Evolutionary conservation across 2,888 invertebrate genomes (phyloP).

Genomic region (Philereme transversata): DNA sequence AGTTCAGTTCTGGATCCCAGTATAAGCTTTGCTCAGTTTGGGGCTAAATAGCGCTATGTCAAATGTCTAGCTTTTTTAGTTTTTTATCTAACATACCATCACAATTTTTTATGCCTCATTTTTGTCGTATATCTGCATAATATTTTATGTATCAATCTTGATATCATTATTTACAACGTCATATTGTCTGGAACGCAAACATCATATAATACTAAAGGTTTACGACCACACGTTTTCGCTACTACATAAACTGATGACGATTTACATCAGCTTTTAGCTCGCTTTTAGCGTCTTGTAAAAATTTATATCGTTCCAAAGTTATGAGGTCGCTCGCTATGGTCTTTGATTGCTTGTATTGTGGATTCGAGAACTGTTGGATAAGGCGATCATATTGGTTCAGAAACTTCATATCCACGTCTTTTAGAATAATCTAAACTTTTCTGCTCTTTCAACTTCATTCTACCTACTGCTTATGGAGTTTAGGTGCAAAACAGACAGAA

Average conservation of each 20-base stretch:
- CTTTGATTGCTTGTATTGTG: slow-evolving; percentile 48
- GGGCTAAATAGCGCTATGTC: too few relatives aligned
- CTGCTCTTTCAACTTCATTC: too few relatives aligned
- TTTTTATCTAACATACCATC: too few relatives aligned
- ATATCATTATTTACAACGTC: slow-evolving; percentile 1
- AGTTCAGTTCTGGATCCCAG: too few relatives aligned
- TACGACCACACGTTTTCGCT: slow-evolving; percentile 39
- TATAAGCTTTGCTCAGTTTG: too few relatives aligned
- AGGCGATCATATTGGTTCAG: neutral
- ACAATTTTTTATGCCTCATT: too few relatives aligned
- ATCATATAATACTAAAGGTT: slow-evolving; percentile 35
- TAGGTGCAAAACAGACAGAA: too few relatives aligned
- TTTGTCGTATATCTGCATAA: neutral
- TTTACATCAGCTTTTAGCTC: slow-evolving; percentile 44
- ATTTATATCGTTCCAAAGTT: slow-evolving; percentile 51
- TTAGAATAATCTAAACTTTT: too few relatives aligned
- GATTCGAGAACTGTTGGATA: slow-evolving; percentile 22
- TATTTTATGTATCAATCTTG: slow-evolving; percentile 3
- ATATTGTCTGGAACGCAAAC: slow-evolving; percentile 14
- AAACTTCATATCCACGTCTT: too few relatives aligned
- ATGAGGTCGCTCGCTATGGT: slow-evolving; percentile 46
- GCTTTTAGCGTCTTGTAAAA: slow-evolving; percentile 52
- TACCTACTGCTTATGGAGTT: too few relatives aligned
- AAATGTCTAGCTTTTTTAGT: too few relatives aligned
- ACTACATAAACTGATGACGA: slow-evolving; percentile 45